A percentile compares a stretch with the other conserved stretches of the same genome.
Evolutionary conservation across 2,797 vertebrate species (phyloP).

Genomic region (Oophaga sylvatica): DNA sequence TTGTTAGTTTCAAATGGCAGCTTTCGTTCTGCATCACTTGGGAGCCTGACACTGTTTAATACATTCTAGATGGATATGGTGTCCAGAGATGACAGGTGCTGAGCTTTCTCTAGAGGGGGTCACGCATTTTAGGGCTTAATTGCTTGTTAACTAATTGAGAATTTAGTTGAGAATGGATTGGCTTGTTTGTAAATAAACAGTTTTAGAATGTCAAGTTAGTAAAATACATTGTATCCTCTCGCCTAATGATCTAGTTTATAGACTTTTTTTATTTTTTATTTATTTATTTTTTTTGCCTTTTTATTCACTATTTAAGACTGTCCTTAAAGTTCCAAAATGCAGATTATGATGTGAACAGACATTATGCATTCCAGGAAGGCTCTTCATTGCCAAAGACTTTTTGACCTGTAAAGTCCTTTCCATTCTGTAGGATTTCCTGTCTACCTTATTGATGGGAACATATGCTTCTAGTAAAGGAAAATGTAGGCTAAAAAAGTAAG

Average conservation of each 20-base stretch:
- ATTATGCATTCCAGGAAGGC: constrained; percentile 52
- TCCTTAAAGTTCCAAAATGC: constrained; percentile 5
- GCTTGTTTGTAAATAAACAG: not conserved
- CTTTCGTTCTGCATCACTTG: not conserved
- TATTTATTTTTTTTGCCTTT: not conserved
- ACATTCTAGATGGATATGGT: constrained; percentile 6
- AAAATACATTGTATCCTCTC: not conserved
- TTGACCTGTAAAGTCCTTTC: constrained; percentile 61
- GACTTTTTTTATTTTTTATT: not conserved
- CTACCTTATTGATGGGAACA: constrained; percentile 54
- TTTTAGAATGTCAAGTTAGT: not conserved
- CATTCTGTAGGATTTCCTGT: constrained; percentile 70
- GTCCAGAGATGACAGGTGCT: constrained; percentile 12
- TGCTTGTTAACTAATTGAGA: not conserved
- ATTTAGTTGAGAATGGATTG: not conserved
- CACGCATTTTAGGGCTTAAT: not conserved
- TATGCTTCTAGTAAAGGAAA: constrained; percentile 27
- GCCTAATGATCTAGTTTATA: not conserved
- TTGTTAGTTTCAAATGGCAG: not conserved
- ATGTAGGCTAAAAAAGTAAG: not conserved
- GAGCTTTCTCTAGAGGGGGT: not conserved
- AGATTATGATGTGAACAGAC: constrained; percentile 62
- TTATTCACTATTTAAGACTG: not conserved
- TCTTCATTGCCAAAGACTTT: constrained; percentile 54
- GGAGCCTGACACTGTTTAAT: not conserved